A percentile compares a stretch with the other conserved stretches of the same genome.
These are phyloP conservation scores for Amphiduros pacificus DNA, from an alignment of 2,888 invertebrate genomes.

Conservation along the genomic window DNA sequence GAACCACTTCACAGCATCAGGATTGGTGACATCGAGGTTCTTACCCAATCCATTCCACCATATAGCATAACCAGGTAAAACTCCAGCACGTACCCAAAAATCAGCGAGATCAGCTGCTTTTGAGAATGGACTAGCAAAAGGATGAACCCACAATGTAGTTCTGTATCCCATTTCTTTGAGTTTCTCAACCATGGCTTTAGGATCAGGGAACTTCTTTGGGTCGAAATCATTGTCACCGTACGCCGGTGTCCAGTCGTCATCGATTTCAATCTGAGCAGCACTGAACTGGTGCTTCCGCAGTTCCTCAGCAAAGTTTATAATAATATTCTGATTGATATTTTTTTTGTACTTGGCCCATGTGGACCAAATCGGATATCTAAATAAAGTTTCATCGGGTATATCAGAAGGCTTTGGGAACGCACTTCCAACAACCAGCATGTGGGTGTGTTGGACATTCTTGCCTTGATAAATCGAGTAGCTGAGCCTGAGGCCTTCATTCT, in stretches of 20 bases:
- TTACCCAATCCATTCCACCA: conserved; percentile 74
- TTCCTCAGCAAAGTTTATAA: conserved; percentile 37
- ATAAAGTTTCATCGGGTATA: conserved; percentile 71
- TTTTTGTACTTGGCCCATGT: conserved; percentile 80
- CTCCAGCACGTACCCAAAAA: conserved; percentile 4
- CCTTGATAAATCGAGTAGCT: conserved; percentile 69
- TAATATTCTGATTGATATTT: conserved; percentile 67
- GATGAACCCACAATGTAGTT: conserved; percentile 72
- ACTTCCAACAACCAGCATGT: conserved; percentile 67
- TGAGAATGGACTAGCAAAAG: conserved; percentile 73
- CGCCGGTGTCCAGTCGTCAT: conserved; percentile 81
- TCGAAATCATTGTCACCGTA: conserved; percentile 81
- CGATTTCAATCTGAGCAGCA: conserved; percentile 67
- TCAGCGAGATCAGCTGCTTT: conserved; percentile 73
- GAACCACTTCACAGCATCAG: conserved; percentile 77
- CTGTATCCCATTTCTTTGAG: conserved; percentile 71
- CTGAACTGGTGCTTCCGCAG: conserved; percentile 30
- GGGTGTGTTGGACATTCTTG: conserved; percentile 67
- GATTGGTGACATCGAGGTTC: conserved; percentile 84
- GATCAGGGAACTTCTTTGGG: conserved; percentile 68
- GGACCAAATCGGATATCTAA: conserved; percentile 82
- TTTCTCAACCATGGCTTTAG: conserved; percentile 50
- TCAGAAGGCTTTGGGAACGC: conserved; percentile 69
- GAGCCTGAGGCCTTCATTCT: conserved; percentile 21
- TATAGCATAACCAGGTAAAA: conserved; percentile 63